Percentiles rank a stretch among this genome's conserved stretches.
phyloP scores from a whole-genome alignment of 2,113 vertebrate genomes.

The Halichoeres trimaculatus region DNA sequence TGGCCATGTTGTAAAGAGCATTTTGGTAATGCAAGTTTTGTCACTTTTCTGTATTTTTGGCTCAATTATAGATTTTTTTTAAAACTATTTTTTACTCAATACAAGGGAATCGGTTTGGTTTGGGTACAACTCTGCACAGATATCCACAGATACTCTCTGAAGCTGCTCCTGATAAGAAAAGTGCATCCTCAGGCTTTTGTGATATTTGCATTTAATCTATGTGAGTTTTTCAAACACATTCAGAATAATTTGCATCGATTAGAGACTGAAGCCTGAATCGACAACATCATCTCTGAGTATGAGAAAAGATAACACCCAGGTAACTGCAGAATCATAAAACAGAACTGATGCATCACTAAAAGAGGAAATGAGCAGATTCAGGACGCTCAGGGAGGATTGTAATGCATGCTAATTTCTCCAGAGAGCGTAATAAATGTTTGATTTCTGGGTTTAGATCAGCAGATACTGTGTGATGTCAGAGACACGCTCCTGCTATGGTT shows the following conservation, averaged over 20 bases:
- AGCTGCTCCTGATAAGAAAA: conserved; percentile 14
- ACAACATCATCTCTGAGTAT: conserved; percentile 28
- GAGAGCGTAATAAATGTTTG: conserved; percentile 59
- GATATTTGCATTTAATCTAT: conserved; percentile 1
- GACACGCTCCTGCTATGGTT: conserved; percentile 26
- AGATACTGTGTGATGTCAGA: conserved; percentile 58
- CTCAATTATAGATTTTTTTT: too few species aligned
- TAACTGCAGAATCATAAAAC: conserved; percentile 47
- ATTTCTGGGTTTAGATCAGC: conserved; percentile 51
- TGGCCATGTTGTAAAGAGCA: background rate
- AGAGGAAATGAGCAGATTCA: conserved; percentile 8
- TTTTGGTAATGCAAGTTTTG: background rate
- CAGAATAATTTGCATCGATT: conserved; percentile 34
- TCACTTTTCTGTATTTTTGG: background rate
- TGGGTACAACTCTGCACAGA: conserved; percentile 1
- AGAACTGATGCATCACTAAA: conserved; percentile 26
- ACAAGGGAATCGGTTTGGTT: background rate
- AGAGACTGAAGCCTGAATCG: conserved; percentile 16
- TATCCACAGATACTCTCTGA: background rate
- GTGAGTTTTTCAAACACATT: conserved; percentile 6
- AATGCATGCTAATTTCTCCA: conserved; percentile 53
- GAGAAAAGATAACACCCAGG: conserved; percentile 32
- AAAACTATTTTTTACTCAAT: too few species aligned
- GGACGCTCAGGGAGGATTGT: conserved; percentile 27
- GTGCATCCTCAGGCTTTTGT: conserved; percentile 7